These are phyloP conservation scores for Pollachius pollachius DNA, from an alignment of 2,113 vertebrate genomes.

Conservation along the genomic window DNA sequence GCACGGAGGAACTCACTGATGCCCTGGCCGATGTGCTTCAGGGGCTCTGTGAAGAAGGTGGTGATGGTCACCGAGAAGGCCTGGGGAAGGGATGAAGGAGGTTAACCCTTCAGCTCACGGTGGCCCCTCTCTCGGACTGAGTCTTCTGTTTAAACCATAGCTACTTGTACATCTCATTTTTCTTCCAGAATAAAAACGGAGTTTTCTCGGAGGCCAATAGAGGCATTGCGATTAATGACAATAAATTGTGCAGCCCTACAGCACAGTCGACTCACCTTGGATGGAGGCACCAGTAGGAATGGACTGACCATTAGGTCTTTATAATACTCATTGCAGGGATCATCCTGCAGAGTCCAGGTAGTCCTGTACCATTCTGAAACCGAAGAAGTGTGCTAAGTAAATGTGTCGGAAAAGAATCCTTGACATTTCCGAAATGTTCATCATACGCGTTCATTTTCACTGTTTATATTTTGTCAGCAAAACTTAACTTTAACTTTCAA, in stretches of 20 bases:
- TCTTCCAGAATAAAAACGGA: too few species aligned
- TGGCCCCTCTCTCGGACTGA: too few species aligned
- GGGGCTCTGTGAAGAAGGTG: slow-evolving; percentile 87
- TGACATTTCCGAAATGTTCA: background rate
- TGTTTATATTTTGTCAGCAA: too few species aligned
- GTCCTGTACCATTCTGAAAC: slow-evolving; percentile 81
- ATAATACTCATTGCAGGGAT: slow-evolving; percentile 89
- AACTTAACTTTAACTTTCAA: too few species aligned
- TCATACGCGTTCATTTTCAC: background rate
- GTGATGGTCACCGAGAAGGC: slow-evolving; percentile 86
- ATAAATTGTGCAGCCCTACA: background rate
- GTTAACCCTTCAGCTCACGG: background rate
- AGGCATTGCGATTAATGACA: too few species aligned
- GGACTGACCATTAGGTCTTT: slow-evolving; percentile 88
- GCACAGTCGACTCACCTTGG: slow-evolving; percentile 74
- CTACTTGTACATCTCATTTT: too few species aligned
- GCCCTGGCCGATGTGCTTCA: slow-evolving; percentile 89
- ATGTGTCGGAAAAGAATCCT: background rate
- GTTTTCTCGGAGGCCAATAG: too few species aligned
- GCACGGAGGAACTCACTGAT: slow-evolving; percentile 86
- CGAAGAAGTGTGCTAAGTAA: background rate
- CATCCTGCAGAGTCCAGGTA: slow-evolving; percentile 82
- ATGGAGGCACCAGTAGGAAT: slow-evolving; percentile 86
- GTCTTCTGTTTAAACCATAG: too few species aligned
- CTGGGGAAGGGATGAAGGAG: slow-evolving; percentile 39